Evolutionary conservation across 1,140 invertebrate genomes (phyloP).

Genomic region (Rhopalosiphum padi): DNA sequence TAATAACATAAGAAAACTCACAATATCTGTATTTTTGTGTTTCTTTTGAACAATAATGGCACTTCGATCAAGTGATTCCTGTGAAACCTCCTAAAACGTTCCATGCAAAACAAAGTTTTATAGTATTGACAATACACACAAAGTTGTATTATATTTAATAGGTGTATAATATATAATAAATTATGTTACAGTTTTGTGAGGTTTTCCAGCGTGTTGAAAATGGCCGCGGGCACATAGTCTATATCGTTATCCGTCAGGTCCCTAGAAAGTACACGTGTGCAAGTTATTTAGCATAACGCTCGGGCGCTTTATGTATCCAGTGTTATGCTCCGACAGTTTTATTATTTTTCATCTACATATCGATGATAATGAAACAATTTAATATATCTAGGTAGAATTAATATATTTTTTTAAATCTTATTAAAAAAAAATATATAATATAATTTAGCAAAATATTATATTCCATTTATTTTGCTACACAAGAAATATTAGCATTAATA

Average conservation of each 20-base stretch:
- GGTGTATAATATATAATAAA: not conserved
- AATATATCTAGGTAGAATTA: too few species aligned
- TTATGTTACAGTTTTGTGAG: conserved; percentile 72
- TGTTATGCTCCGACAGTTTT: too few species aligned
- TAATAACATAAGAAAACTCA: not conserved
- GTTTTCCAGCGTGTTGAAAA: conserved; percentile 77
- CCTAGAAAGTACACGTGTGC: conserved; percentile 62
- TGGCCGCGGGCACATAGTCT: conserved; percentile 75
- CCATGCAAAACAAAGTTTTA: not conserved
- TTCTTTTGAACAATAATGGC: conserved; percentile 45
- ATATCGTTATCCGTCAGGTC: conserved; percentile 81
- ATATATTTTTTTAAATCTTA: too few species aligned
- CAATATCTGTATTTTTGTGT: conserved; percentile 43
- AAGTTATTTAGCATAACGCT: not conserved
- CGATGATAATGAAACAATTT: too few species aligned
- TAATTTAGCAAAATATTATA: too few species aligned
- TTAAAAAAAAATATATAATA: too few species aligned
- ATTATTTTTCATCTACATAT: too few species aligned
- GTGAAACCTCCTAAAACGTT: conserved; percentile 31
- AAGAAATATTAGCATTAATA: too few species aligned
- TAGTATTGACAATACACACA: not conserved
- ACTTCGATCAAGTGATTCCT: conserved; percentile 45
- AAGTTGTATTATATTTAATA: not conserved
- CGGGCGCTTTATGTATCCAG: not conserved
- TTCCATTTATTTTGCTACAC: too few species aligned